A percentile compares a stretch with the other conserved stretches of the same genome.
Evolutionary conservation across 2,113 vertebrate genomes (phyloP).

Genomic region (Pogona vitticeps): DNA sequence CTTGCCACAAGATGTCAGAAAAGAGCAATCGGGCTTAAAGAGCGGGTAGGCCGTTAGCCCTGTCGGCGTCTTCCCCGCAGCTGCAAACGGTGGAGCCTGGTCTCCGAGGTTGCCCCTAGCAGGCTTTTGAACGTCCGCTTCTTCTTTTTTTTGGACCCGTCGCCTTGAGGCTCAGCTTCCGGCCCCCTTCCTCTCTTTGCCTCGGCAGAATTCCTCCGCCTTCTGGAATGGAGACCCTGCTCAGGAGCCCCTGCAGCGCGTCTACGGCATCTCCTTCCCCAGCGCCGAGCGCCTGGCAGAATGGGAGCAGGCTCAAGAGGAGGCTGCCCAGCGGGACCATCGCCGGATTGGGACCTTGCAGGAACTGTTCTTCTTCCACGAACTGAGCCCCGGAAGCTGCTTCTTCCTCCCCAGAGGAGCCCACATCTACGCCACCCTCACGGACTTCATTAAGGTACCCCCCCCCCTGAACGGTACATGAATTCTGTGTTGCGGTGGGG

Average conservation of each 20-base stretch:
- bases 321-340: conserved; percentile 83
- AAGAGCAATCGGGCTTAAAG: no score
- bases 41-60: no score
- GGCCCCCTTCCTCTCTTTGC: not conserved
- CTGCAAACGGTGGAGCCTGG: no score
- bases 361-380: conserved; percentile 92
- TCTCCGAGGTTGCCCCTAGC: no score
- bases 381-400: conserved; percentile 92
- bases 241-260: conserved; percentile 72
- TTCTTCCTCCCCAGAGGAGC: conserved; percentile 94
- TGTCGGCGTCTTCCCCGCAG: no score
- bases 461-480: no score
- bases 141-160: not conserved
- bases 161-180: not conserved
- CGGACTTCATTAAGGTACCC: conserved; percentile 90
- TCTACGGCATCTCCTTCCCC: conserved; percentile 86
- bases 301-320: conserved; percentile 82
- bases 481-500: no score
- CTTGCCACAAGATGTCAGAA: no score
- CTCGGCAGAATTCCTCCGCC: conserved; percentile 70
- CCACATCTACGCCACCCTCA: conserved; percentile 87
- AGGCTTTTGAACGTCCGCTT: no score
- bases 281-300: conserved; percentile 66
- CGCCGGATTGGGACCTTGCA: conserved; percentile 86
- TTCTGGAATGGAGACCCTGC: conserved; percentile 54